Evolutionary conservation across 2,113 vertebrate species (phyloP).

Genomic region (Melanerpes aurifrons): DNA sequence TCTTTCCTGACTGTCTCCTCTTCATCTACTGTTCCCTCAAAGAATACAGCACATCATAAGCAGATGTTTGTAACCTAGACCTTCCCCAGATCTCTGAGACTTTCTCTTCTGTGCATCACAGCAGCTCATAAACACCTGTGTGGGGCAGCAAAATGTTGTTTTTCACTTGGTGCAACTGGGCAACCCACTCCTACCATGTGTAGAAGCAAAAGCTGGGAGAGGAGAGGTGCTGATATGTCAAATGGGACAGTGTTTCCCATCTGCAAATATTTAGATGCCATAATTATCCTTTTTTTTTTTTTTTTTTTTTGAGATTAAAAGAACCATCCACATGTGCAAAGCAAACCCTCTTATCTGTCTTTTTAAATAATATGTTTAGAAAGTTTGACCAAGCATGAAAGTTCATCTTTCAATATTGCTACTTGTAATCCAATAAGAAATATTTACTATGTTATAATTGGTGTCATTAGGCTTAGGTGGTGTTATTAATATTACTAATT

Average conservation of each 20-base stretch:
- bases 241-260: neutral
- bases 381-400: slow-evolving; percentile 73
- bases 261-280: slow-evolving; percentile 8
- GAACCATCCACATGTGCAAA: slow-evolving; percentile 21
- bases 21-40: neutral
- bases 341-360: slow-evolving; percentile 31
- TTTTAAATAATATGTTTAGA: slow-evolving; percentile 55
- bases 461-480: slow-evolving; percentile 81
- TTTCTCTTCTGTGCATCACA: neutral
- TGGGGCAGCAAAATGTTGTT: neutral
- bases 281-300: slow-evolving; percentile 6
- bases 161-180: neutral
- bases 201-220: neutral
- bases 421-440: slow-evolving; percentile 72
- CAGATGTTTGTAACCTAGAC: neutral
- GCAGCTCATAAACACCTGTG: neutral
- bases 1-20: neutral
- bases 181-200: neutral
- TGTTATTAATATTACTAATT: slow-evolving; percentile 83
- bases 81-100: neutral
- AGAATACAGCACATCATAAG: neutral
- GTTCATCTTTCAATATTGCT: slow-evolving; percentile 74
- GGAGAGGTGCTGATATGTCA: neutral
- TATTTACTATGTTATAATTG: slow-evolving; percentile 83
- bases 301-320: slow-evolving; percentile 32